phyloP scores from a whole-genome alignment of 1,140 invertebrate genomes.

The Camponotus vicinus region DNA sequence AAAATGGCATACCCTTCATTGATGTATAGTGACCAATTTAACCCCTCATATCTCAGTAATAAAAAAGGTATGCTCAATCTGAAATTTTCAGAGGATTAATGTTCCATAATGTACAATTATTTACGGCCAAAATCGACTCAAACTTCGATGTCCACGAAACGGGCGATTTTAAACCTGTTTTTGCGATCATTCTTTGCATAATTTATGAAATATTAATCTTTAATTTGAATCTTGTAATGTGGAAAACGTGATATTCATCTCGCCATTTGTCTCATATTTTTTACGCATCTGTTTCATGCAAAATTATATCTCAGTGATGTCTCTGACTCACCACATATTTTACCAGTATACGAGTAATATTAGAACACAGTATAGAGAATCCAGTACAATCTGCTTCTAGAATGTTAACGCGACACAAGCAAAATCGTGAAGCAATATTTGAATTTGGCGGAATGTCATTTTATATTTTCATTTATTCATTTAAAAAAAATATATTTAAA shows the following conservation, averaged over 20 bases:
- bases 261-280: constrained; percentile 39
- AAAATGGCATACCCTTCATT: too few species aligned
- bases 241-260: neutral
- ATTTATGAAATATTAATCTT: neutral
- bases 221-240: constrained; percentile 8
- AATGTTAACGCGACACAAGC: constrained; percentile 4
- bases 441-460: neutral
- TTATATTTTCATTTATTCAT: neutral
- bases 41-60: too few species aligned
- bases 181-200: too few species aligned
- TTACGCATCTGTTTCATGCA: constrained; percentile 48
- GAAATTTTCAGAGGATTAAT: too few species aligned
- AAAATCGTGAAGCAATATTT: neutral
- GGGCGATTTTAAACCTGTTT: too few species aligned
- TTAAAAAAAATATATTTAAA: neutral
- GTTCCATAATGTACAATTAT: too few species aligned
- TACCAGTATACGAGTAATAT: constrained; percentile 74
- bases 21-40: too few species aligned
- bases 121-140: too few species aligned
- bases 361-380: constrained; percentile 71
- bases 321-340: constrained; percentile 72
- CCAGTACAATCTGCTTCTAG: neutral
- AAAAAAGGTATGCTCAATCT: too few species aligned
- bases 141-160: too few species aligned
- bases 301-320: constrained; percentile 64